Conservation (phyloP, 2,888 invertebrate genomes). For the Spisula solida region DNA sequence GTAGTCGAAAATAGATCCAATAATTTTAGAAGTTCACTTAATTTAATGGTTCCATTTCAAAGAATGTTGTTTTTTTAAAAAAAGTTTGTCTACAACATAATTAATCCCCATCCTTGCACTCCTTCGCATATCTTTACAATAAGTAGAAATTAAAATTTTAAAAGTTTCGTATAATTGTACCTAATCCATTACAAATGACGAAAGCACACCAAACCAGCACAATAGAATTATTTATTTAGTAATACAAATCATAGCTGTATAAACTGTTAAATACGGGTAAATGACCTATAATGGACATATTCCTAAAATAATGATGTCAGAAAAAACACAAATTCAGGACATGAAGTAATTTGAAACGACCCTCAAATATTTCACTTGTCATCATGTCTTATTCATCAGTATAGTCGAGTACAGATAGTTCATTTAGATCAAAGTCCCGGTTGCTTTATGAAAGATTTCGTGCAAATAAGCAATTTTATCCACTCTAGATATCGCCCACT, state of each 20-base stretch:
- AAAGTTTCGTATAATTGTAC: neutral
- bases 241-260: constrained; percentile 1
- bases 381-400: too few relatives aligned
- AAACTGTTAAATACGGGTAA: constrained; percentile 1
- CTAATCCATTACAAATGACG: neutral
- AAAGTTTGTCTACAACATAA: too few relatives aligned
- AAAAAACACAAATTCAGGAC: constrained; percentile 32
- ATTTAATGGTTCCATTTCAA: too few relatives aligned
- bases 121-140: neutral
- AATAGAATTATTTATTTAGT: constrained; percentile 10
- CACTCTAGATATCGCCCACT: too few relatives aligned
- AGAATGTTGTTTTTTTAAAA: too few relatives aligned
- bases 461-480: too few relatives aligned
- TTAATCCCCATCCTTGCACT: too few relatives aligned
- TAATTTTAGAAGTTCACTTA: too few relatives aligned
- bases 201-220: neutral
- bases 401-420: too few relatives aligned
- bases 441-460: too few relatives aligned
- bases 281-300: constrained; percentile 15
- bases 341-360: constrained; percentile 4
- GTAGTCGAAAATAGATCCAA: too few relatives aligned
- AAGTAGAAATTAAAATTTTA: neutral
- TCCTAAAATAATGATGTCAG: neutral
- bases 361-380: neutral
- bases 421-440: too few relatives aligned